phyloP scores from a whole-genome alignment of 2,888 invertebrate species.

The Coelinius sp. region DNA sequence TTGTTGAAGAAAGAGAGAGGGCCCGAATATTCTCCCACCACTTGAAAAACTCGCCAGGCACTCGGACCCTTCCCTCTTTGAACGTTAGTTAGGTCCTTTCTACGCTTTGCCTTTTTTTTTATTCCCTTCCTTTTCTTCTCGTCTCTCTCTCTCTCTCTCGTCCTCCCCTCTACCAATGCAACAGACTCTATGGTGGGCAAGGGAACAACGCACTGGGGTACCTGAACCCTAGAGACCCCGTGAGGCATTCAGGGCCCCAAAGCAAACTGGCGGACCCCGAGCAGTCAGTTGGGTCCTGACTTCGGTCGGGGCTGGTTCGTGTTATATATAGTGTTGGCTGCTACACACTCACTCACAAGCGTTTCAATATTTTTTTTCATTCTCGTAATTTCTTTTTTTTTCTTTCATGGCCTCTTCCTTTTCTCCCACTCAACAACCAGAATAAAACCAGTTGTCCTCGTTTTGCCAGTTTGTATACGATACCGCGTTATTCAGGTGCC shows the following conservation, averaged over 20 bases:
- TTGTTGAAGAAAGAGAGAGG: conserved; percentile 17
- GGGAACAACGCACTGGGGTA: conserved; percentile 53
- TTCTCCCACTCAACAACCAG: conserved; percentile 34
- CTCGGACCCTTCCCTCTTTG: conserved; percentile 62
- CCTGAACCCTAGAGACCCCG: conserved; percentile 62
- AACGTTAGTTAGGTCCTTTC: conserved; percentile 67
- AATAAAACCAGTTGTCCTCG: conserved; percentile 27
- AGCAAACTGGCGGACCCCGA: conserved; percentile 53
- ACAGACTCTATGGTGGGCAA: conserved; percentile 34
- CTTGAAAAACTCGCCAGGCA: conserved; percentile 43
- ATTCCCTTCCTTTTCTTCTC: conserved; percentile 54
- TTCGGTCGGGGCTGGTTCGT: conserved; percentile 65
- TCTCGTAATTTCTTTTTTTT: conserved; percentile 11
- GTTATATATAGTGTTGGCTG: conserved; percentile 9
- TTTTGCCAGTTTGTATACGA: conserved; percentile 16
- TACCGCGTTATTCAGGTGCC: conserved; percentile 10
- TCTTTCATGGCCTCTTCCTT: conserved; percentile 27
- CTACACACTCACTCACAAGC: conserved; percentile 32
- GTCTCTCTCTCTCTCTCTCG: neutral
- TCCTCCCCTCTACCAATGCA: conserved; percentile 6
- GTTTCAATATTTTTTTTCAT: neutral
- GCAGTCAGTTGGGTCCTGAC: conserved; percentile 69
- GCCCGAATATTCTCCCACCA: conserved; percentile 42
- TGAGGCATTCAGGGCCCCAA: conserved; percentile 63
- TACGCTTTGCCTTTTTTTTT: conserved; percentile 69